These are phyloP conservation scores for Rafetus swinhoei DNA, from an alignment of 2,113 vertebrate species.

Conservation along the genomic window DNA sequence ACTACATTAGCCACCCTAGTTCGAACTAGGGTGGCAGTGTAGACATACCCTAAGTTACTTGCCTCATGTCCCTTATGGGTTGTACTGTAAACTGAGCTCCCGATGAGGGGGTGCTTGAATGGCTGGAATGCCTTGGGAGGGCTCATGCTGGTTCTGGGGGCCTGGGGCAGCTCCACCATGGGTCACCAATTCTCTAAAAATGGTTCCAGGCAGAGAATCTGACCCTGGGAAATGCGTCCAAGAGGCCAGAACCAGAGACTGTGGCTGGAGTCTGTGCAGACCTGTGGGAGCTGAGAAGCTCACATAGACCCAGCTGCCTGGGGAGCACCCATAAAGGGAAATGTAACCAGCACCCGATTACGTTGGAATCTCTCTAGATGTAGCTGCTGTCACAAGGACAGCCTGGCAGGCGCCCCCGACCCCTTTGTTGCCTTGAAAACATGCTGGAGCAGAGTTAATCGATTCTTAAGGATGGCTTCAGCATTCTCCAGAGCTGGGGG, in stretches of 20 bases:
- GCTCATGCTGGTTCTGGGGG: not conserved
- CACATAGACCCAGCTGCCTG: not conserved
- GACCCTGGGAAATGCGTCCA: not conserved
- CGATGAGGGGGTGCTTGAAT: not conserved
- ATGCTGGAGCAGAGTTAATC: constrained; percentile 32
- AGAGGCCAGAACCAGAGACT: not conserved
- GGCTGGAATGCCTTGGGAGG: not conserved
- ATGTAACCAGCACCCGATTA: not conserved
- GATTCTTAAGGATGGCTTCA: constrained; percentile 56
- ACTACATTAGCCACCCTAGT: too few relatives aligned
- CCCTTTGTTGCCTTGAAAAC: constrained; percentile 33
- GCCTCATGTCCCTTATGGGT: not conserved
- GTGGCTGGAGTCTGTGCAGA: not conserved
- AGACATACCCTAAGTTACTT: not conserved
- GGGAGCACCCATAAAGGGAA: not conserved
- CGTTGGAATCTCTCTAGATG: not conserved
- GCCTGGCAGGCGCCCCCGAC: not conserved
- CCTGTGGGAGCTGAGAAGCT: not conserved
- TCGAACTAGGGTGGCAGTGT: too few relatives aligned
- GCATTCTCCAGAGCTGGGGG: constrained; percentile 54
- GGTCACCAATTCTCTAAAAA: not conserved
- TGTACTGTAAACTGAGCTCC: not conserved
- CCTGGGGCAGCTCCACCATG: not conserved
- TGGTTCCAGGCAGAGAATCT: not conserved
- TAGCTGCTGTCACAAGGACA: not conserved